These are phyloP conservation scores for Heterodera filipjevi DNA, from an alignment of 2,888 invertebrate species.

Conservation along the genomic window DNA sequence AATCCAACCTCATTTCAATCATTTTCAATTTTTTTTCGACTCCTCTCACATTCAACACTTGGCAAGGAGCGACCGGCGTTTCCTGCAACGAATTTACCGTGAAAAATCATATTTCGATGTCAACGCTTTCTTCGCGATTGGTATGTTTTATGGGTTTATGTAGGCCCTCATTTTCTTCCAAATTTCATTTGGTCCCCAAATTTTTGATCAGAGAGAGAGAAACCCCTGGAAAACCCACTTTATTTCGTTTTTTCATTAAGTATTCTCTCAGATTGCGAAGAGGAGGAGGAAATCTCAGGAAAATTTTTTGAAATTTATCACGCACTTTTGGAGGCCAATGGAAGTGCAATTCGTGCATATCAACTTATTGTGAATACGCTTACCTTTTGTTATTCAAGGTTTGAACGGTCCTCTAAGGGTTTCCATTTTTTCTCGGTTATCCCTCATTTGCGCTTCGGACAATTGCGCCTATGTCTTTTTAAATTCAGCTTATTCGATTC, in stretches of 20 bases:
- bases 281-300: neutral
- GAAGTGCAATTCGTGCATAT: conserved; percentile 8
- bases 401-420: too few species aligned
- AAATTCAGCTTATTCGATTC: too few species aligned
- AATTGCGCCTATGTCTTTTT: too few species aligned
- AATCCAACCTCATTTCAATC: conserved; percentile 7
- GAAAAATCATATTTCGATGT: conserved; percentile 13
- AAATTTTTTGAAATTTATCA: conserved; percentile 15
- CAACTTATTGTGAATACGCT: conserved; percentile 21
- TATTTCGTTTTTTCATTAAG: too few species aligned
- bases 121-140: conserved; percentile 5
- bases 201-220: too few species aligned
- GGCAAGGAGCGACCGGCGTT: conserved; percentile 6
- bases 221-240: too few species aligned
- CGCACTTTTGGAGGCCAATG: neutral
- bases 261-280: conserved; percentile 15
- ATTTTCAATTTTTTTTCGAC: conserved; percentile 18
- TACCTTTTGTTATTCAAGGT: conserved; percentile 19
- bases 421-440: too few species aligned
- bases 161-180: neutral
- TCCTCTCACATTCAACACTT: conserved; percentile 13
- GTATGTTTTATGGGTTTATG: neutral
- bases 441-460: too few species aligned
- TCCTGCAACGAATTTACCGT: conserved; percentile 15
- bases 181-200: too few species aligned